Conservation (phyloP, 1,140 invertebrate genomes). For the Macrobrachium rosenbergii region DNA sequence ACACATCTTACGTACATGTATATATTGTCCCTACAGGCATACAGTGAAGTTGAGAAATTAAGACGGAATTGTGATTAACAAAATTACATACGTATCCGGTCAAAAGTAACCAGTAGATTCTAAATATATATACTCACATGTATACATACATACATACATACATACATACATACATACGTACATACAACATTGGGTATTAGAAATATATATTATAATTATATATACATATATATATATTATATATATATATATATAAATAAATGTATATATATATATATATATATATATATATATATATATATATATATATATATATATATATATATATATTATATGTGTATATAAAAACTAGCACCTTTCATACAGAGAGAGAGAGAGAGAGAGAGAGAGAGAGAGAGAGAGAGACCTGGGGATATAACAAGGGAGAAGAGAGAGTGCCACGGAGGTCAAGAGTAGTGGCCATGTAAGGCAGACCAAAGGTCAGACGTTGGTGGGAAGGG, state of each 20-base stretch:
- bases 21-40: neutral
- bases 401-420: too few relatives aligned
- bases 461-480: too few relatives aligned
- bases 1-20: neutral
- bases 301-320: conserved; percentile 21
- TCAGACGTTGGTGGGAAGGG: too few relatives aligned
- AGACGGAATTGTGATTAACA: too few relatives aligned
- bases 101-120: too few relatives aligned
- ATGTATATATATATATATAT: neutral
- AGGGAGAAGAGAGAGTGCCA: too few relatives aligned
- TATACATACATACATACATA: conserved; percentile 3
- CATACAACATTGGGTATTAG: neutral
- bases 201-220: neutral
- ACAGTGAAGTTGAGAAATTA: too few relatives aligned
- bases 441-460: too few relatives aligned
- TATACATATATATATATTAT: neutral
- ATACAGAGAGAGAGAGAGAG: too few relatives aligned
- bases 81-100: too few relatives aligned
- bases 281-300: conserved; percentile 16
- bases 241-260: neutral
- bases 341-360: too few relatives aligned
- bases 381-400: too few relatives aligned
- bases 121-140: neutral
- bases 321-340: neutral
- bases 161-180: conserved; percentile 9